Evolutionary conservation across 2,797 vertebrate species (phyloP).

Genomic region (Linurgus olivaceus): DNA sequence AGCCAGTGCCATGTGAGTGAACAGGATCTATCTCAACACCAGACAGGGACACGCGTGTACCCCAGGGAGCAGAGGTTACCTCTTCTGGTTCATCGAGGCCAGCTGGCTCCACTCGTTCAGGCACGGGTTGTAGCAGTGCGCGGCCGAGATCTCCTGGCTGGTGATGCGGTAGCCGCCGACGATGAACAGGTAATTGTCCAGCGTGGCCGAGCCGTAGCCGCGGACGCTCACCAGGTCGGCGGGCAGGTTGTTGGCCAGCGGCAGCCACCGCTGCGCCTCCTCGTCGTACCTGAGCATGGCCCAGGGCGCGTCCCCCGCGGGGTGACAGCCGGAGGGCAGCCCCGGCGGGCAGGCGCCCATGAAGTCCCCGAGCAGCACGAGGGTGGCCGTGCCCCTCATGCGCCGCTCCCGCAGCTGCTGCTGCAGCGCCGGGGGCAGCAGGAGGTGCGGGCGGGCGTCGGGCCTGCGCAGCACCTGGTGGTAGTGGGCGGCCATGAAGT

Average conservation of each 20-base stretch:
- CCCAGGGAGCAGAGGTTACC: constrained; percentile 70
- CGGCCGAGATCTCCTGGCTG: constrained; percentile 90
- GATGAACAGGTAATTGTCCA: constrained; percentile 96
- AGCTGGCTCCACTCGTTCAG: constrained; percentile 90
- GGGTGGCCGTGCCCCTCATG: constrained; percentile 84
- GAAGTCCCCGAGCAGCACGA: constrained; percentile 87
- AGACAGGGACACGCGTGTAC: background rate
- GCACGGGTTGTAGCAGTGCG: constrained; percentile 93
- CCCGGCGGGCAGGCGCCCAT: constrained; percentile 69
- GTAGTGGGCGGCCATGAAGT: constrained; percentile 87
- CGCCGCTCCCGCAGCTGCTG: constrained; percentile 84
- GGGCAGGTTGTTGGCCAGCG: constrained; percentile 85
- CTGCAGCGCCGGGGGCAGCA: constrained; percentile 72
- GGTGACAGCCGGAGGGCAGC: constrained; percentile 72
- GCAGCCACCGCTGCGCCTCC: constrained; percentile 85
- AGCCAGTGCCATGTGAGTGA: background rate
- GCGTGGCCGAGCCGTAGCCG: constrained; percentile 85
- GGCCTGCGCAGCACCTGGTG: constrained; percentile 86
- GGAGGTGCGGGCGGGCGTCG: constrained; percentile 77
- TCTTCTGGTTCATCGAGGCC: constrained; percentile 94
- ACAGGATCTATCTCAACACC: background rate
- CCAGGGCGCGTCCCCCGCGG: constrained; percentile 83
- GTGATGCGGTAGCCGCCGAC: constrained; percentile 90
- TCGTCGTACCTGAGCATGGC: constrained; percentile 89
- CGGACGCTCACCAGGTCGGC: constrained; percentile 87